A percentile compares a stretch with the other conserved stretches of the same genome.
These are phyloP conservation scores for Istiophorus platypterus DNA, from an alignment of 2,113 vertebrate species.

Conservation along the genomic window DNA sequence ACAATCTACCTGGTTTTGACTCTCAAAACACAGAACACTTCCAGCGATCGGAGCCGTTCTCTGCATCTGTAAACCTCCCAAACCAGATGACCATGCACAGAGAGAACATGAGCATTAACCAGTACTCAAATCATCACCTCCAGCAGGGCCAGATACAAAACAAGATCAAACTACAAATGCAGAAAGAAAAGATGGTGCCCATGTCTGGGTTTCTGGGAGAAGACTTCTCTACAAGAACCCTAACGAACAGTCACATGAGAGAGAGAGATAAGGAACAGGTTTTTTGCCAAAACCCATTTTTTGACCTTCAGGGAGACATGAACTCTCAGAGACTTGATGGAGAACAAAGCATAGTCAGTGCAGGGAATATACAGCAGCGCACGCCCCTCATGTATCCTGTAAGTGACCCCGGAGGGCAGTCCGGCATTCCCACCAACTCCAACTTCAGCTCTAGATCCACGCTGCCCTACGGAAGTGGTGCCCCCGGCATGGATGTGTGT, in stretches of 20 bases:
- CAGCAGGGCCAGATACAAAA: conserved; percentile 62
- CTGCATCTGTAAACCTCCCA: conserved; percentile 33
- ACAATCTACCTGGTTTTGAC: conserved; percentile 56
- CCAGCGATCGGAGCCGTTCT: conserved; percentile 50
- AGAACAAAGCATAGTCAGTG: conserved; percentile 37
- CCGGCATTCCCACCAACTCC: conserved; percentile 40
- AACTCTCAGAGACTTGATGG: conserved; percentile 50
- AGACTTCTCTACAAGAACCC: conserved; percentile 29
- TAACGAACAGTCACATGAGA: conserved; percentile 37
- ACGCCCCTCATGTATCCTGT: conserved; percentile 53
- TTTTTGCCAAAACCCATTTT: conserved; percentile 55
- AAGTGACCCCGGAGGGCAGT: conserved; percentile 60
- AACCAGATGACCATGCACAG: conserved; percentile 50
- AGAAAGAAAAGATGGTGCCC: conserved; percentile 66
- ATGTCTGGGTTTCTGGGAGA: conserved; percentile 51
- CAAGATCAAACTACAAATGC: conserved; percentile 60
- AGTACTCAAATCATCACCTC: conserved; percentile 54
- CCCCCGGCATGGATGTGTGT: conserved; percentile 64
- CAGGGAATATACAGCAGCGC: conserved; percentile 49
- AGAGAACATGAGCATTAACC: conserved; percentile 55
- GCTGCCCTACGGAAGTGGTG: conserved; percentile 16
- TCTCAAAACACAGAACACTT: conserved; percentile 52
- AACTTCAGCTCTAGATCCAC: conserved; percentile 67
- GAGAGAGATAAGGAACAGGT: conserved; percentile 49
- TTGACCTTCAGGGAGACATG: conserved; percentile 53